These are phyloP conservation scores for Zaprionus capensis DNA, from an alignment of 1,140 invertebrate species.

Conservation along the genomic window DNA sequence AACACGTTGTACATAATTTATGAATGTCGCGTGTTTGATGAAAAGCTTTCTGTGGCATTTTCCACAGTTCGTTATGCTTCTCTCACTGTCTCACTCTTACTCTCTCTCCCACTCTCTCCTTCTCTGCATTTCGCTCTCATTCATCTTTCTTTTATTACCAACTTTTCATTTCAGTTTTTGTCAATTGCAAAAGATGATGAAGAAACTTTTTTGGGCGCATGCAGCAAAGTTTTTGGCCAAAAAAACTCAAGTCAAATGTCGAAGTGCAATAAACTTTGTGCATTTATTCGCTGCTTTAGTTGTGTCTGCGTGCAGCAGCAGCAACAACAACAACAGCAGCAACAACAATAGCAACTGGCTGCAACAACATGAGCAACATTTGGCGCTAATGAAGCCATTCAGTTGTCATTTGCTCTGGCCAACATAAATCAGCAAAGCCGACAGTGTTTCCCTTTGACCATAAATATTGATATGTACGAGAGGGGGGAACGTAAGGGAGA, in stretches of 20 bases:
- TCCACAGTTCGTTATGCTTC: constrained; percentile 6
- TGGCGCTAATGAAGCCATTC: constrained; percentile 77
- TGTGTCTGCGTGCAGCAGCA: constrained; percentile 14
- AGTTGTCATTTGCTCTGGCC: constrained; percentile 71
- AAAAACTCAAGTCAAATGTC: constrained; percentile 61
- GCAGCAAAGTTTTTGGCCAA: constrained; percentile 54
- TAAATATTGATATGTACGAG: constrained; percentile 54
- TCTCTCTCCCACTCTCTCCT: neutral
- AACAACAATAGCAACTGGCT: constrained; percentile 15
- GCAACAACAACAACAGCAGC: constrained; percentile 10
- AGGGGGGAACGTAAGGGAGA: neutral
- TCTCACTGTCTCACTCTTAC: neutral
- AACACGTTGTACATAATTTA: constrained; percentile 60
- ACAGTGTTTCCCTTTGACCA: constrained; percentile 49
- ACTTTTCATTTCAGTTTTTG: constrained; percentile 53
- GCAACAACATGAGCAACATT: constrained; percentile 15
- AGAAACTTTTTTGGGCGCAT: constrained; percentile 54
- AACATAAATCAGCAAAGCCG: constrained; percentile 62
- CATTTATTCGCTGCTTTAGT: constrained; percentile 22
- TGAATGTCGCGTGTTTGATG: constrained; percentile 52
- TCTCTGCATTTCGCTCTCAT: neutral
- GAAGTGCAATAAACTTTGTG: constrained; percentile 75
- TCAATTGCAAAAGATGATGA: constrained; percentile 17
- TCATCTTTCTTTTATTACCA: constrained; percentile 39
- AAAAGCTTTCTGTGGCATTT: constrained; percentile 48